Conservation (phyloP, 2,797 vertebrate species). For the Darevskia nairensis region DNA sequence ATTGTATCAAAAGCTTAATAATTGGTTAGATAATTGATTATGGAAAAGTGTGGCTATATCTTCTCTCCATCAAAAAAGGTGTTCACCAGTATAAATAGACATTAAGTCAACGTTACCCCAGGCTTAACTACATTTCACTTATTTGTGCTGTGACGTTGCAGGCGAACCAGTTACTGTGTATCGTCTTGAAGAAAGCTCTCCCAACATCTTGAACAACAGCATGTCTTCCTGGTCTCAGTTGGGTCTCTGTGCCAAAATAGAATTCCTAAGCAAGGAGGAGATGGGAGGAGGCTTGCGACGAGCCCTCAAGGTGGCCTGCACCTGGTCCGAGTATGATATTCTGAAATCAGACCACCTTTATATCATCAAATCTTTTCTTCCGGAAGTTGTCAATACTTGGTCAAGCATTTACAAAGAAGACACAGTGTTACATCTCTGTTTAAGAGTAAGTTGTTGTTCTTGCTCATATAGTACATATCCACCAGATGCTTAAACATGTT, state of each 20-base stretch:
- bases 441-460: slow-evolving; percentile 86
- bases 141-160: slow-evolving; percentile 58
- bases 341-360: slow-evolving; percentile 96
- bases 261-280: slow-evolving; percentile 98
- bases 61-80: neutral
- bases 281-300: slow-evolving; percentile 96
- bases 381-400: slow-evolving; percentile 97
- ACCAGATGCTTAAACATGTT: neutral
- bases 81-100: neutral
- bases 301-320: slow-evolving; percentile 97
- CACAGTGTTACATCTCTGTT: slow-evolving; percentile 96
- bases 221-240: slow-evolving; percentile 99
- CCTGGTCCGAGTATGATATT: slow-evolving; percentile 97
- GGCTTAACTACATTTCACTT: neutral
- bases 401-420: slow-evolving; percentile 97
- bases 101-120: neutral
- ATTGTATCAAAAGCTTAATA: neutral
- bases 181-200: slow-evolving; percentile 97
- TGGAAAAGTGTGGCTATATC: neutral
- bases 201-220: slow-evolving; percentile 97
- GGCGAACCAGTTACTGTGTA: slow-evolving; percentile 98
- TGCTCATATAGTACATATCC: neutral
- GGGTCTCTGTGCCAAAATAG: slow-evolving; percentile 97
- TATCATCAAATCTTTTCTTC: slow-evolving; percentile 98
- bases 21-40: neutral